Evolutionary conservation across 1,140 invertebrate genomes (phyloP), one percentile per base, ranked within the genome.

Genomic region (Probaryconus sp.): DNA sequence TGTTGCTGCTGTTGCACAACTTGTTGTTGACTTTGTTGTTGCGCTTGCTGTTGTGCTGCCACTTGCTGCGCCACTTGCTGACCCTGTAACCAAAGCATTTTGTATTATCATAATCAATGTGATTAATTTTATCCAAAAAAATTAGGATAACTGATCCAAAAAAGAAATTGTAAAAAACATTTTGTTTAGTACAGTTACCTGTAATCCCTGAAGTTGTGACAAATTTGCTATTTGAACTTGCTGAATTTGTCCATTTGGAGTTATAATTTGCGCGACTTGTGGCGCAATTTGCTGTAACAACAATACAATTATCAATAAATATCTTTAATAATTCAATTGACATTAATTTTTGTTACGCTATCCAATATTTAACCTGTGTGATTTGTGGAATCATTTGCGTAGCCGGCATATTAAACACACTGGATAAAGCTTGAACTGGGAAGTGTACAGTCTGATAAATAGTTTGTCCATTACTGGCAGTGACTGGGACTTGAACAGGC

Each of bases 381-480:
- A 92, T 88, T 80, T 92, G 94, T 4, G 92, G 94, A 80, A 94
- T 92, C 77, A 95, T 92, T 85, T 95, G 94, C 14, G 87, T 84
- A 74, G 89, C 60, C 81, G 90, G 81, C 89, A 90, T 83, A 83
- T 90, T 87, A 20, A 87, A 71, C 83, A 91, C 78, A 90, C 82
- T 64, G 79, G 88, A 78, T 1, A 94, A 88, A 0, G 93, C 89
- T 85, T 96, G 95, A 13, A 97, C 89, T 0, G 96, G 96, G 77
- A 98, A 92, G 85, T 98, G 96, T 1, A 97, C 92, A 0, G 96
- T 97, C 81, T 98, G 96, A 83, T 96, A 96, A 47, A 97, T 91
- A 0, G 96, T 97, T 85, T 98, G 96, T 0, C 97, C 97, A 85
- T 94, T 94, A 10, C 92, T 92, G 4, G 94, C 92, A 60, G 95